Evolutionary conservation across 1,140 invertebrate species (phyloP).

Genomic region (Mamestra configurata): DNA sequence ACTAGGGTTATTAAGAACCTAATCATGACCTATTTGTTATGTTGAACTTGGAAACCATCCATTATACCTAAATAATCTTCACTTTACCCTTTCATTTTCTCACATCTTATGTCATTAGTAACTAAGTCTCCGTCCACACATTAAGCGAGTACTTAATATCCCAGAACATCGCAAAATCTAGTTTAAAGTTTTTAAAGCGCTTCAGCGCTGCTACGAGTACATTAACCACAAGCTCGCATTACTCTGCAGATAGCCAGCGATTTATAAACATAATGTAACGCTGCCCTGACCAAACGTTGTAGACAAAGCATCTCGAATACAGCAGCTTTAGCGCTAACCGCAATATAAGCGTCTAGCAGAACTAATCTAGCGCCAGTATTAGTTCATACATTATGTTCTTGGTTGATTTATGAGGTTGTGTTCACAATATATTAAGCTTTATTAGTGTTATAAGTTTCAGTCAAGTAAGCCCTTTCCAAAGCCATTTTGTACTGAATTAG

Average conservation of each 20-base stretch:
- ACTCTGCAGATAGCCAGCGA: slow-evolving; percentile 16
- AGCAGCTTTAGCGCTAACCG: slow-evolving; percentile 12
- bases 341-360: slow-evolving; percentile 27
- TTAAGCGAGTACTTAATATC: not conserved
- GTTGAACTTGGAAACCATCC: no score
- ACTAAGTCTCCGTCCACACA: not conserved
- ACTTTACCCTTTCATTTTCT: not conserved
- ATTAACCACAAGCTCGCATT: slow-evolving; percentile 6
- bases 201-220: not conserved
- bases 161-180: not conserved
- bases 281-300: slow-evolving; percentile 14
- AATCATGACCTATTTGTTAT: no score
- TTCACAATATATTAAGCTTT: slow-evolving; percentile 5
- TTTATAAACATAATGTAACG: slow-evolving; percentile 27
- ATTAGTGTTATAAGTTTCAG: not conserved
- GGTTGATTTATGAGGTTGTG: not conserved
- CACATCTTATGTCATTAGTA: not conserved
- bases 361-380: slow-evolving; percentile 27
- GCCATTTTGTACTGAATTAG: not conserved
- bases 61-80: no score
- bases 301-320: slow-evolving; percentile 10
- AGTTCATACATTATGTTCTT: slow-evolving; percentile 17
- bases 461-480: not conserved
- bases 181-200: slow-evolving; percentile 5
- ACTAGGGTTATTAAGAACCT: no score